phyloP scores from a whole-genome alignment of 2,113 vertebrate genomes.

The Bubo bubo region DNA sequence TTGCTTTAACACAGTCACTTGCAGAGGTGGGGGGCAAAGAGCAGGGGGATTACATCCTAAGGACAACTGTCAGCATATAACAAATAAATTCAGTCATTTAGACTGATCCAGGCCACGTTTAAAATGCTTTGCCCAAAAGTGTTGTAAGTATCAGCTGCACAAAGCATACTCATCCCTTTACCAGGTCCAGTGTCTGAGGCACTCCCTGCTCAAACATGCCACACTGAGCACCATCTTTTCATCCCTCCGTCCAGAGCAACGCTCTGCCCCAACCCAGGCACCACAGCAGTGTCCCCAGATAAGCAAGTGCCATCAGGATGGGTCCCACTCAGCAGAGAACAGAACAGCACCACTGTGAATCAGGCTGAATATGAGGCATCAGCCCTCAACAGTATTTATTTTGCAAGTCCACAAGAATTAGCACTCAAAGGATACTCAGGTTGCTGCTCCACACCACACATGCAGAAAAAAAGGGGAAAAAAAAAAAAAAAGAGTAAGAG shows the following conservation, averaged over 20 bases:
- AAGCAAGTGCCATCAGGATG: neutral
- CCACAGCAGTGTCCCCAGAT: neutral
- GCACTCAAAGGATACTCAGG: neutral
- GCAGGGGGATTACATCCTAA: neutral
- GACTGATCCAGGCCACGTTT: neutral
- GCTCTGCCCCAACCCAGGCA: neutral
- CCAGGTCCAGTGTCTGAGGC: neutral
- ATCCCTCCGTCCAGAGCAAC: neutral
- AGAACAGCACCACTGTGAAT: neutral
- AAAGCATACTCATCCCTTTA: neutral
- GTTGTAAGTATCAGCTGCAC: neutral
- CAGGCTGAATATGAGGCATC: neutral
- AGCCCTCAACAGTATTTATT: neutral
- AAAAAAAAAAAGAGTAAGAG: too few species aligned
- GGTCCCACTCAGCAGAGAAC: neutral
- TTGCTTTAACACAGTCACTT: neutral
- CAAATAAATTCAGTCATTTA: neutral
- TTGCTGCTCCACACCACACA: neutral
- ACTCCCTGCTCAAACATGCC: neutral
- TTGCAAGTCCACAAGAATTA: neutral
- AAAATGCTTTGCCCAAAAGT: neutral
- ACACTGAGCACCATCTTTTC: neutral
- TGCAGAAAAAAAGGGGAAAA: neutral
- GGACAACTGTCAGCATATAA: neutral
- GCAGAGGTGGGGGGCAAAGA: neutral